These are phyloP conservation scores for Turritopsis rubra DNA, from an alignment of 30 jellyfish, hydroid and myxozoan genomes.

Conservation along the genomic window DNA sequence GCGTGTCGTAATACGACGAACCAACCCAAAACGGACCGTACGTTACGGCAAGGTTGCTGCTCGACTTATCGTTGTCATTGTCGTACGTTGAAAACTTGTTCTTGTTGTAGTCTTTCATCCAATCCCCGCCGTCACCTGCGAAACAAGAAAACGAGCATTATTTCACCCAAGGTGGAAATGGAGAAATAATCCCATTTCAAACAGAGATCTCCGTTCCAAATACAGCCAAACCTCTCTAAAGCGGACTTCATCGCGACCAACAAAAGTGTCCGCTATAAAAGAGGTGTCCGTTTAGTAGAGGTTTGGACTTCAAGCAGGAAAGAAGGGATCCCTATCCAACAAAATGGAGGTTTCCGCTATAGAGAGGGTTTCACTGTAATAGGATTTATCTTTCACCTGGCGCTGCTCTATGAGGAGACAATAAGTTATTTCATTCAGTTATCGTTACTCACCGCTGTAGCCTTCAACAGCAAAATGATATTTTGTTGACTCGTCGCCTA, in stretches of 20 bases:
- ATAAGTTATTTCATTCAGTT: not conserved
- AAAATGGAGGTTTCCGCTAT: too few species aligned
- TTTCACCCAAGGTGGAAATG: too few species aligned
- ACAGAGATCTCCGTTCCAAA: too few species aligned
- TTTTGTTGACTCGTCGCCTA: conserved; percentile 9
- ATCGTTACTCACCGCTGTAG: conserved; percentile 1
- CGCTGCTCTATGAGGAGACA: not conserved
- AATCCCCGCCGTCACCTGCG: conserved; percentile 10
- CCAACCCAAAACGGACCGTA: not conserved
- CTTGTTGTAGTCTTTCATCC: not conserved
- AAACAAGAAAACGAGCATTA: not conserved
- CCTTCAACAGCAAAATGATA: not conserved
- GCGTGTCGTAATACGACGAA: conserved; percentile 1
- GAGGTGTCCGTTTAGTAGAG: not conserved
- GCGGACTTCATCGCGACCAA: too few species aligned
- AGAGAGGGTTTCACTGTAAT: too few species aligned
- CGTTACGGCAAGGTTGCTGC: conserved; percentile 17
- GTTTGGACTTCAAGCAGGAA: too few species aligned
- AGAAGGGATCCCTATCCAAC: too few species aligned
- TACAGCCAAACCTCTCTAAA: too few species aligned
- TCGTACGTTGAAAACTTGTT: conserved; percentile 1
- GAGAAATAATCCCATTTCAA: too few species aligned
- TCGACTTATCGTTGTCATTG: not conserved
- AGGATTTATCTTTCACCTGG: too few species aligned
- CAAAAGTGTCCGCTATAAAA: too few species aligned